Evolutionary conservation across 2,113 vertebrate genomes (phyloP).

Genomic region (Tringa solitaria): DNA sequence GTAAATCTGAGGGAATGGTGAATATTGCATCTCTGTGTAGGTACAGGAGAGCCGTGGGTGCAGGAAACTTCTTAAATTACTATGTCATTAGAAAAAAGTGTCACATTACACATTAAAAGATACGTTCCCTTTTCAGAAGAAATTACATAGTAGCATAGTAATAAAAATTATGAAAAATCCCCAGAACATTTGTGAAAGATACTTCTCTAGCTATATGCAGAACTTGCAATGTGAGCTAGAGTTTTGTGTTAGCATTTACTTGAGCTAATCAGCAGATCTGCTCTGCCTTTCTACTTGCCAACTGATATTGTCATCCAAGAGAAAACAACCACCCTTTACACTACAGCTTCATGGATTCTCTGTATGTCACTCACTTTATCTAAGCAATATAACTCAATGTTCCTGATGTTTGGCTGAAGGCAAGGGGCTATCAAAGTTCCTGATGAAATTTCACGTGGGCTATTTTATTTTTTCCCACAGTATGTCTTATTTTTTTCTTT

Average conservation of each 20-base stretch:
- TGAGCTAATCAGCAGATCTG: conserved; percentile 7
- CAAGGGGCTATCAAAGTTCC: not conserved
- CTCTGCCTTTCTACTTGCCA: not conserved
- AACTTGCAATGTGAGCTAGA: not conserved
- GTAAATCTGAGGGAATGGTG: not conserved
- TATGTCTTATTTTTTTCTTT: not conserved
- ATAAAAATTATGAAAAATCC: conserved; percentile 1
- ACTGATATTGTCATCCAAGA: not conserved
- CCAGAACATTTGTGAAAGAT: not conserved
- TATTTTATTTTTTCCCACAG: not conserved
- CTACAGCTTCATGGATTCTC: not conserved
- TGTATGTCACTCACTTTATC: not conserved
- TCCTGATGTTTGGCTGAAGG: not conserved
- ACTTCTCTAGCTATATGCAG: not conserved
- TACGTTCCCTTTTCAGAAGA: not conserved
- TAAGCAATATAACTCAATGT: not conserved
- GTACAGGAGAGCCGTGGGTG: not conserved
- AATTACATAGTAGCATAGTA: not conserved
- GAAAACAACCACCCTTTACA: not conserved
- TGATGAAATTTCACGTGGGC: not conserved
- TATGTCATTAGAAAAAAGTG: not conserved
- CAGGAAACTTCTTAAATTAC: not conserved
- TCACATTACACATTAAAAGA: not conserved
- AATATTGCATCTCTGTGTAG: not conserved
- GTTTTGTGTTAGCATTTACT: not conserved